Conservation (phyloP, 2,113 vertebrate genomes). For the Nothocercus julius region DNA sequence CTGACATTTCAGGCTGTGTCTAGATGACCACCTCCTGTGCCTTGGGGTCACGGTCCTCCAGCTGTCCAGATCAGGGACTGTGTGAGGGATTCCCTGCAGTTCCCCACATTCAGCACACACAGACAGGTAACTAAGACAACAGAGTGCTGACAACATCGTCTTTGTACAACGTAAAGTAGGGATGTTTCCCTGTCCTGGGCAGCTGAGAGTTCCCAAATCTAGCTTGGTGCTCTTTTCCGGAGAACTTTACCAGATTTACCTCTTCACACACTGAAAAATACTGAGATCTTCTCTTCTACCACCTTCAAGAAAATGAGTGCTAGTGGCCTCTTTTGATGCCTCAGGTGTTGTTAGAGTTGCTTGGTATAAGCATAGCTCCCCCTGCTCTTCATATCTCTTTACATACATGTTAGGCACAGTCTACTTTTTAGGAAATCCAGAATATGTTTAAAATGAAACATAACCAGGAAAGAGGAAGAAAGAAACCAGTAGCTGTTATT, state of each 20-base stretch:
- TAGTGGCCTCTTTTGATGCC: neutral
- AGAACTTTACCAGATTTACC: neutral
- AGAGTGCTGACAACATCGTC: rapidly evolving
- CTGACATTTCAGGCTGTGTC: conserved; percentile 12
- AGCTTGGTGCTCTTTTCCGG: neutral
- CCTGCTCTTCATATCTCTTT: neutral
- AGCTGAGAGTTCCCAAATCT: neutral
- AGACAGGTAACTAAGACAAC: neutral
- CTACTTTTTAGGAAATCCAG: neutral
- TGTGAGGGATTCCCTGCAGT: neutral
- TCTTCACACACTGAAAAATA: neutral
- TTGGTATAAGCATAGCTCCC: neutral
- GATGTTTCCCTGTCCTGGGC: neutral
- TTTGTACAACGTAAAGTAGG: neutral
- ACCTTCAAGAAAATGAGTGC: neutral
- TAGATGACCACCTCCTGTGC: neutral
- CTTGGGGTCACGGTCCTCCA: neutral
- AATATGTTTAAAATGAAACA: neutral
- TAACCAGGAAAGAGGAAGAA: conserved; percentile 34
- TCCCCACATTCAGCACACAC: neutral
- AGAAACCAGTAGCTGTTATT: conserved; percentile 10
- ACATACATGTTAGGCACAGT: neutral
- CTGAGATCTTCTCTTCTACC: neutral
- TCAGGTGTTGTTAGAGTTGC: neutral
- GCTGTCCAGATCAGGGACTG: neutral